Evolutionary conservation across 1,140 invertebrate species (phyloP).

Genomic region (Paraescarpia echinospica): DNA sequence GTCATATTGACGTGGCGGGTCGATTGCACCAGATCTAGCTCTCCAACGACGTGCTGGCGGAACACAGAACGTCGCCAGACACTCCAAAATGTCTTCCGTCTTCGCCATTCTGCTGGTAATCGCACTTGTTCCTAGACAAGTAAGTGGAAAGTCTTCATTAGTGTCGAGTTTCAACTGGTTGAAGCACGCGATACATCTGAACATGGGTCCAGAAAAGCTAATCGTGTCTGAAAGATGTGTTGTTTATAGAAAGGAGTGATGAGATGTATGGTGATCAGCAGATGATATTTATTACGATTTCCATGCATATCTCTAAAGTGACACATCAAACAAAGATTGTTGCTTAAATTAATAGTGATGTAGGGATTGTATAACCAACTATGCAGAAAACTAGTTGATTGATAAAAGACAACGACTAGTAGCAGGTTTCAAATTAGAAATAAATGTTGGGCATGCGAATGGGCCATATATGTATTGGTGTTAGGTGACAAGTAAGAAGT

Average conservation of each 20-base stretch:
- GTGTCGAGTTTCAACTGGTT: not conserved
- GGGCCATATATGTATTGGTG: no score
- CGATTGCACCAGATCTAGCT: not conserved
- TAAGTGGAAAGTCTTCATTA: not conserved
- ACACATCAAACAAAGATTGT: not conserved
- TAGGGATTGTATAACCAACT: no score
- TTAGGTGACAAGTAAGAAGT: no score
- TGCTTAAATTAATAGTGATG: not conserved
- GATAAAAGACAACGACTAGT: no score
- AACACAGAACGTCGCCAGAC: not conserved
- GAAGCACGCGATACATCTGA: not conserved
- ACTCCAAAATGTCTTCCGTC: not conserved
- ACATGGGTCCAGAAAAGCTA: not conserved
- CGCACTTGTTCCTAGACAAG: not conserved
- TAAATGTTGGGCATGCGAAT: no score
- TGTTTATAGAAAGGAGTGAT: not conserved
- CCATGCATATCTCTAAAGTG: not conserved
- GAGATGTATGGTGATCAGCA: not conserved
- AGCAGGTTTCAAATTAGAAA: no score
- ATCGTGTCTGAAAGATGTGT: not conserved
- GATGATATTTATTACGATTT: not conserved
- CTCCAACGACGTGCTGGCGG: not conserved
- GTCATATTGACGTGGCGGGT: not conserved
- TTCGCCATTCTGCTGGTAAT: not conserved
- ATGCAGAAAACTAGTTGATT: no score